Evolutionary conservation across 2,797 vertebrate genomes (phyloP).

Genomic region (Decapterus maruadsi): DNA sequence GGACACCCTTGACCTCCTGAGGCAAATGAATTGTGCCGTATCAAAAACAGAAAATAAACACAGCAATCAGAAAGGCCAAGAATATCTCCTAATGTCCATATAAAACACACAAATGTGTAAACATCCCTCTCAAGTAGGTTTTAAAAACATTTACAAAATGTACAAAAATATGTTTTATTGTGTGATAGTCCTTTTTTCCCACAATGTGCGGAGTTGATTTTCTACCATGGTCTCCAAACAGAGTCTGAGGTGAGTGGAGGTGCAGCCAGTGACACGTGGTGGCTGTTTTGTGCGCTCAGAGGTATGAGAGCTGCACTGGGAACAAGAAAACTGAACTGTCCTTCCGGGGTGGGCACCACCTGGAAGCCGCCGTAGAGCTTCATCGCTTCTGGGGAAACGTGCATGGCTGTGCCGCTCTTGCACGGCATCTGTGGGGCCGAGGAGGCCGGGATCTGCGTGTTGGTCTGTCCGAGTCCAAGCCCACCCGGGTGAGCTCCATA

Average conservation of each 20-base stretch:
- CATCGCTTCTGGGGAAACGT: slow-evolving; percentile 76
- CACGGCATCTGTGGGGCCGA: slow-evolving; percentile 78
- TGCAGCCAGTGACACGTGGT: slow-evolving; percentile 81
- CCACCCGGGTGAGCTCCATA: slow-evolving; percentile 71
- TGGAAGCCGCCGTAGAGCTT: slow-evolving; percentile 92
- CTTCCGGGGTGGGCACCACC: slow-evolving; percentile 90
- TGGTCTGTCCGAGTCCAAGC: slow-evolving; percentile 72
- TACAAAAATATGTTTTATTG: slow-evolving; percentile 63
- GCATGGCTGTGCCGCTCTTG: slow-evolving; percentile 74
- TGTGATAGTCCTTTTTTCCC: slow-evolving; percentile 39
- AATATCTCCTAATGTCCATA: slow-evolving; percentile 35
- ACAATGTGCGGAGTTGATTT: slow-evolving; percentile 2
- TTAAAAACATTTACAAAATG: slow-evolving; percentile 83
- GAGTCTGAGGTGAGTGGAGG: slow-evolving; percentile 88
- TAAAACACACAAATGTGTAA: slow-evolving; percentile 74
- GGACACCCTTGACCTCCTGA: slow-evolving; percentile 82
- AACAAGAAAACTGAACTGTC: slow-evolving; percentile 94
- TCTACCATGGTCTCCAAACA: slow-evolving; percentile 96
- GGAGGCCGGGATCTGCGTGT: slow-evolving; percentile 62
- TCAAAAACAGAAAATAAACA: slow-evolving; percentile 57
- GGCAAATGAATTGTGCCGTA: slow-evolving; percentile 73
- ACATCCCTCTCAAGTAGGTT: slow-evolving; percentile 81
- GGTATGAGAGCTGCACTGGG: slow-evolving; percentile 89
- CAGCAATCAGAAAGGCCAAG: slow-evolving; percentile 21
- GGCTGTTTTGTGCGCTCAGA: slow-evolving; percentile 64